These are phyloP conservation scores for Microctonus brassicae DNA, from an alignment of 2,888 invertebrate genomes.

Conservation along the genomic window DNA sequence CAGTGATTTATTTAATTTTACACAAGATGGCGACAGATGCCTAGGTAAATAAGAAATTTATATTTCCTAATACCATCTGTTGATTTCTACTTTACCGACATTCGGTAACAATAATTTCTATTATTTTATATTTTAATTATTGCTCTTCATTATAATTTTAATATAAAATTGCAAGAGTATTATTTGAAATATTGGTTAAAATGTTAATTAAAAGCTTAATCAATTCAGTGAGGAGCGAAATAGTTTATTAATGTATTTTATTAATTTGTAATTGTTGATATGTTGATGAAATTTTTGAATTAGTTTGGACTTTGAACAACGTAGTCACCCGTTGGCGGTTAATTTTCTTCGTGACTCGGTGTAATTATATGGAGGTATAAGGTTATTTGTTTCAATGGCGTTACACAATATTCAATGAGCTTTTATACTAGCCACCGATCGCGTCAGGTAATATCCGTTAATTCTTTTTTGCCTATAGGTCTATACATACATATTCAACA, in stretches of 20 bases:
- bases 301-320: neutral
- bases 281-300: neutral
- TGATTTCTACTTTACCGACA: too few species aligned
- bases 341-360: conserved; percentile 16
- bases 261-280: neutral
- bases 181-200: too few species aligned
- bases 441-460: conserved; percentile 24
- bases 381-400: neutral
- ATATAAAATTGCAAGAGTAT: too few species aligned
- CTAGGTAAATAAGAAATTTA: too few species aligned
- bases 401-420: conserved; percentile 25
- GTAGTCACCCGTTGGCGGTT: neutral
- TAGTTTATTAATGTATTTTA: too few species aligned
- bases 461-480: neutral
- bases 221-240: too few species aligned
- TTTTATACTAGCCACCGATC: neutral
- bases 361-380: conserved; percentile 17
- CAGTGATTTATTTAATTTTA: neutral
- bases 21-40: neutral
- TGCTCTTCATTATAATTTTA: too few species aligned
- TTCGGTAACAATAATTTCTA: too few species aligned
- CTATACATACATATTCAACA: neutral
- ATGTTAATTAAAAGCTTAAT: too few species aligned
- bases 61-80: too few species aligned
- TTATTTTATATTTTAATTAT: too few species aligned